Evolutionary conservation across 1,140 invertebrate species (phyloP).

Genomic region (Drosophila nigrodunni): DNA sequence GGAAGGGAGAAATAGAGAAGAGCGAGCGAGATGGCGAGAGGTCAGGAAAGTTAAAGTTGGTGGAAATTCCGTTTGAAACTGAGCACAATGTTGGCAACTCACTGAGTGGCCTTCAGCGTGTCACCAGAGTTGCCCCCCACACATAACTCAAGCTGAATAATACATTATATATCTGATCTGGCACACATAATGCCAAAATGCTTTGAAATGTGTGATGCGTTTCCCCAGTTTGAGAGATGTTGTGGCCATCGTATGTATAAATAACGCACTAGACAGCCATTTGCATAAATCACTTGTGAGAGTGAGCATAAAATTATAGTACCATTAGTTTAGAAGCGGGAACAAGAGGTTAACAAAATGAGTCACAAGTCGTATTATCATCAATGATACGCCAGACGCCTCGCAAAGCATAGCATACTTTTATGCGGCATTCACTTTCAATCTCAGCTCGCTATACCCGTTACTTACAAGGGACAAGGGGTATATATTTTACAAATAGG

Average conservation of each 20-base stretch:
- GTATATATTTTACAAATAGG: too few relatives aligned
- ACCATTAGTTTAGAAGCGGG: neutral
- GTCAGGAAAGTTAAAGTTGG: constrained; percentile 1
- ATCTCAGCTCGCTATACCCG: neutral
- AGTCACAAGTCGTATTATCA: constrained; percentile 1
- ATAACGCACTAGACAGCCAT: constrained; percentile 53
- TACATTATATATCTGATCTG: constrained; percentile 3
- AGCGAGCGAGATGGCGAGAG: neutral
- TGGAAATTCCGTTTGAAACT: neutral
- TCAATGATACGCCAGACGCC: constrained; percentile 6
- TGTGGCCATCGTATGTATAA: constrained; percentile 40
- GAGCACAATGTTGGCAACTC: neutral
- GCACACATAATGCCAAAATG: constrained; percentile 29
- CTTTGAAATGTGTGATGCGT: constrained; percentile 33
- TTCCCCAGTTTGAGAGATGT: constrained; percentile 38
- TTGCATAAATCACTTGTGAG: constrained; percentile 62
- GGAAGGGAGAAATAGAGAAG: too few relatives aligned
- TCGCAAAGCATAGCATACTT: constrained; percentile 62
- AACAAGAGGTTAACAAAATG: neutral
- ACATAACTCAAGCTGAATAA: constrained; percentile 5
- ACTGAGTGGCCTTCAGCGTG: constrained; percentile 1
- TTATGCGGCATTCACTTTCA: constrained; percentile 25
- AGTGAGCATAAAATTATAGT: constrained; percentile 15
- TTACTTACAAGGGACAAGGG: too few relatives aligned
- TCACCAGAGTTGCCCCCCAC: neutral